Conservation (phyloP, 1,140 invertebrate species). For the Berghia stephanieae region DNA sequence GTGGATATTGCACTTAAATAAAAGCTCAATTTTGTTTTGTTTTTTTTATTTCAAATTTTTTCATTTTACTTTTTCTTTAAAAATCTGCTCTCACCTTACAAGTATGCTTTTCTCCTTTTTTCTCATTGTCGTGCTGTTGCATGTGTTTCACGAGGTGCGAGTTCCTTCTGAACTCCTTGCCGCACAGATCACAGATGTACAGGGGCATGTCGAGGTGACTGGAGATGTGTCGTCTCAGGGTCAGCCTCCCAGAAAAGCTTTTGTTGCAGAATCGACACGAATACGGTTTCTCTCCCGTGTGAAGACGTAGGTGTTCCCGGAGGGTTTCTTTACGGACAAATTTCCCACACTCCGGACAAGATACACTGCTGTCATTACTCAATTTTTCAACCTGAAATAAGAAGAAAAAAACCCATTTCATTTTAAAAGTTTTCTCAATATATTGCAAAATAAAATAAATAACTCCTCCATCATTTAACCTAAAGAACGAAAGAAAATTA, state of each 20-base stretch:
- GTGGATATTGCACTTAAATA: too few species aligned
- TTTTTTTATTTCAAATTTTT: too few species aligned
- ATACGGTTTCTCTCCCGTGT: conserved; percentile 56
- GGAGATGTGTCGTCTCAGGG: conserved; percentile 59
- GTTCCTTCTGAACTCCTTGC: conserved; percentile 54
- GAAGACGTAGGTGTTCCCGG: conserved; percentile 56
- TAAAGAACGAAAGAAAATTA: too few species aligned
- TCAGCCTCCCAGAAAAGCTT: conserved; percentile 46
- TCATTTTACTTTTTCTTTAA: too few species aligned
- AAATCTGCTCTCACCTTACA: conserved; percentile 72
- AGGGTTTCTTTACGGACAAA: conserved; percentile 49
- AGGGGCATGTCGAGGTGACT: conserved; percentile 53
- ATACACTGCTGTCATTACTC: conserved; percentile 38
- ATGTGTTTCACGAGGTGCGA: conserved; percentile 52
- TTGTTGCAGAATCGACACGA: conserved; percentile 54
- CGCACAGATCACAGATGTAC: conserved; percentile 54
- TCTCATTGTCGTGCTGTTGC: conserved; percentile 47
- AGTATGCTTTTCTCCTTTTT: conserved; percentile 53
- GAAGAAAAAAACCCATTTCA: too few species aligned
- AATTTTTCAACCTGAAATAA: conserved; percentile 44
- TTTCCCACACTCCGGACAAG: conserved; percentile 59
- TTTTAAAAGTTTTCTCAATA: too few species aligned
- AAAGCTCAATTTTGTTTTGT: too few species aligned
- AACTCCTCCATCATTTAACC: too few species aligned
- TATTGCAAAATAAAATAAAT: too few species aligned